A percentile compares a stretch with the other conserved stretches of the same genome.
phyloP scores from a whole-genome alignment of 1,140 invertebrate genomes.

The Nephila pilipes region DNA sequence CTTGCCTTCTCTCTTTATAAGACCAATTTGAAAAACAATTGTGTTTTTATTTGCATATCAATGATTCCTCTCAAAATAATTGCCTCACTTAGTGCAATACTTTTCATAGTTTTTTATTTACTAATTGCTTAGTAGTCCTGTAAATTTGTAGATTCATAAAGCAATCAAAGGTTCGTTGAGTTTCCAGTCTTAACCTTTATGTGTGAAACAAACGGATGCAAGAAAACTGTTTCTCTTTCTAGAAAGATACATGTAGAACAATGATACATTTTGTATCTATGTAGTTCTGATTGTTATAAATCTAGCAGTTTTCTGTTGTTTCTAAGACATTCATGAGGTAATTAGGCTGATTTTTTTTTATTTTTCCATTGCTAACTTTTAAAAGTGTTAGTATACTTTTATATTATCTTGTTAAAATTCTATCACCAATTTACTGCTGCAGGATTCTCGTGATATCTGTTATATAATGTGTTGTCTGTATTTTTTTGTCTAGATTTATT shows the following conservation, averaged over 20 bases:
- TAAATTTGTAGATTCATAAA: slow-evolving; percentile 47
- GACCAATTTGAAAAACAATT: slow-evolving; percentile 68
- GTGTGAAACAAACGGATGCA: slow-evolving; percentile 54
- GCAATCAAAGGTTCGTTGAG: slow-evolving; percentile 59
- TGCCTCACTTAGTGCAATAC: slow-evolving; percentile 57
- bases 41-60: slow-evolving; percentile 71
- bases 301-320: slow-evolving; percentile 60
- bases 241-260: slow-evolving; percentile 66
- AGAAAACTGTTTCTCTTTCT: slow-evolving; percentile 47
- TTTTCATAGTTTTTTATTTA: slow-evolving; percentile 57
- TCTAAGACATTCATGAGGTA: slow-evolving; percentile 56
- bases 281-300: slow-evolving; percentile 67
- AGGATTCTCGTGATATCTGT: slow-evolving; percentile 63
- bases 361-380: slow-evolving; percentile 55
- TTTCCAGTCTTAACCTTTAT: slow-evolving; percentile 48
- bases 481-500: slow-evolving; percentile 35
- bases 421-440: slow-evolving; percentile 42
- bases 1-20: slow-evolving; percentile 72
- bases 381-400: slow-evolving; percentile 71
- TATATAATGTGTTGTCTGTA: slow-evolving; percentile 60
- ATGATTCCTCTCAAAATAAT: slow-evolving; percentile 53
- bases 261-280: slow-evolving; percentile 65
- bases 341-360: slow-evolving; percentile 62
- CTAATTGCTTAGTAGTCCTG: slow-evolving; percentile 64
- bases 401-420: slow-evolving; percentile 67